Percentiles rank a stretch among this genome's conserved stretches.
These are phyloP conservation scores for Pollenia labialis DNA, from an alignment of 2,888 invertebrate species.

Conservation along the genomic window DNA sequence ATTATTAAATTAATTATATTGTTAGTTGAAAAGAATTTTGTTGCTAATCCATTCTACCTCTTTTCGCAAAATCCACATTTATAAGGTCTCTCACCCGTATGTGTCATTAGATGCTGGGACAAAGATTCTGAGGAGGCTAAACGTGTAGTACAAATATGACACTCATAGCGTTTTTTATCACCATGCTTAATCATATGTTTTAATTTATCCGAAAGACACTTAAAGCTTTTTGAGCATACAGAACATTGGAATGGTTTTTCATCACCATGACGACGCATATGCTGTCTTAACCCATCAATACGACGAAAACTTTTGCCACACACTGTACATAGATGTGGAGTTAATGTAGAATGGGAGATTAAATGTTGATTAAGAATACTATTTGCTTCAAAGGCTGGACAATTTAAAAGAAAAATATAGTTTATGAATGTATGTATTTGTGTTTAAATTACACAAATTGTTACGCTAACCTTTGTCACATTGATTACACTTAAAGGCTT, in stretches of 20 bases:
- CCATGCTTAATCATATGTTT: constrained; percentile 84
- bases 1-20: neutral
- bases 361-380: constrained; percentile 85
- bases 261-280: constrained; percentile 85
- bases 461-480: constrained; percentile 47
- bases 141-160: constrained; percentile 87
- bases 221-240: constrained; percentile 86
- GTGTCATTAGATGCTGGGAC: constrained; percentile 88
- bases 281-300: constrained; percentile 86
- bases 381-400: constrained; percentile 37
- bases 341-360: constrained; percentile 85
- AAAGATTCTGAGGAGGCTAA: constrained; percentile 86
- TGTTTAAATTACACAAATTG: neutral
- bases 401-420: neutral
- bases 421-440: too few relatives aligned
- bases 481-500: constrained; percentile 37
- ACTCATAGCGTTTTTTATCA: constrained; percentile 81
- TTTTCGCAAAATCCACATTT: constrained; percentile 78
- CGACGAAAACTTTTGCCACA: constrained; percentile 85
- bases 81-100: constrained; percentile 85
- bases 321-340: constrained; percentile 85
- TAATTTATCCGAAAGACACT: constrained; percentile 85
- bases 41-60: constrained; percentile 68
- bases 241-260: constrained; percentile 85
- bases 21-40: neutral